Evolutionary conservation across 2,888 invertebrate species (phyloP), one percentile per base, ranked within the genome.

Genomic region (Gymnocheta viridis): DNA sequence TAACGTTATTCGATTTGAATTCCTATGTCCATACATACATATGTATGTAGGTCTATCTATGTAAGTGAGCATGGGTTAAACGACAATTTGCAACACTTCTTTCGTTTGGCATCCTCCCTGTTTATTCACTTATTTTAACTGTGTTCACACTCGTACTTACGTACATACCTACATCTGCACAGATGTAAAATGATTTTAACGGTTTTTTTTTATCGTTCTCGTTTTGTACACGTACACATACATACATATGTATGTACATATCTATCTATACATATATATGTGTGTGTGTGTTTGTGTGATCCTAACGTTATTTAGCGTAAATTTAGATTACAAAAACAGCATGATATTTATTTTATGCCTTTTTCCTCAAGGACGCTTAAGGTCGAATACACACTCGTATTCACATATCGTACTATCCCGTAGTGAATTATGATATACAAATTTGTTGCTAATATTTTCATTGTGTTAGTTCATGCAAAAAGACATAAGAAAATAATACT

Each of bases 331-430:
- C 24, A 64, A 60, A 62, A 35, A 62, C 41, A 38, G 27, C 29
- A 44, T 22, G 32, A 41, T 62, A n/a, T 77, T 54, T 62, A n/a
- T 77, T 54, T 44, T 38, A 35, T 41, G 41, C 32, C 35, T 35
- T 62, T 72, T 62, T 72, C 56, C 29, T 82, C 76, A 85, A 85
- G 85, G 85, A 80, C 85, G 73, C 60, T 51, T 80, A 82, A 85
- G 85, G 85, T 85, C 85, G 80, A 70, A 69, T 74, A 51, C 70
- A 67, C 10, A 14, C 51, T 73, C 44, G 17, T 19, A 29, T 32
- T 32, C 19, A 19, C 6, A 19, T 14, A 7, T 29, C 60, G 6
- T 22, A 49, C 47, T 51, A 62, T 60, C 41, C 69, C 54, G 51
- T 54, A 44, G 51, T 17, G 51, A 49, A 62, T 54, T 64, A 44